Base-by-base conservation (phyloP, 1,140 invertebrate species). In the Limonius californicus region DNA sequence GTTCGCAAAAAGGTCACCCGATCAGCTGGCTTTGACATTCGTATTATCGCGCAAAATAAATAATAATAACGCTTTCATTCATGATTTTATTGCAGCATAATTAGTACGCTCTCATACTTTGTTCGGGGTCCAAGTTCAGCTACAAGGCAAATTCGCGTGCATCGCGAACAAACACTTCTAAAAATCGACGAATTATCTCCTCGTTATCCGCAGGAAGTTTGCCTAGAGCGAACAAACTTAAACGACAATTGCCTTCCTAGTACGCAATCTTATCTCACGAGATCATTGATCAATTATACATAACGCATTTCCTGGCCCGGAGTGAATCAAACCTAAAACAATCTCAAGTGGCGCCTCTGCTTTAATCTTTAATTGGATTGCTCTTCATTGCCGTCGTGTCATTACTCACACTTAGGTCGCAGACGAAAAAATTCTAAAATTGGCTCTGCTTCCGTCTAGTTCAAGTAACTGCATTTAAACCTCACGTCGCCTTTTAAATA, bases 11-110 rank as follows among this genome's bases (percentile, higher is more conserved):
- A 43, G 63, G 63, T 64, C 63, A 64, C 15, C 45, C 58, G 58
- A 64, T 64, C 63, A 64, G 63, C 63, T 64, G 63, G 60, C 63
- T 55, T 64, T 57, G 57, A 62, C 50, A 56, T 64, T 58, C 63
- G 54, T 54, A 64, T 63, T 57, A 54, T 43, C 57, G 30, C 39
- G 50, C 45, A 56, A 39, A 39, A 50, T 50, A 50, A 50, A 50
- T 50, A 50, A 50, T 50, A 50, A 50, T 6, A 50, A 58, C 39
- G 54, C 47, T 45, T 60, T 61, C 63, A 64, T 64, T 64, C 63
- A 64, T 64, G 61, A 64, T 54, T 53, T 53, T 21, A 59, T 23
- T 59, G 23, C 14, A 50, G 2, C n/a, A 21, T 21, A 50, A 50
- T 19, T 50, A 50, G 45, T 50, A 50, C 45, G 16, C 9, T 19